A percentile compares a stretch with the other conserved stretches of the same genome.
Evolutionary conservation across 2,888 invertebrate genomes (phyloP).

Genomic region (Thecocarcelia acutangulata): DNA sequence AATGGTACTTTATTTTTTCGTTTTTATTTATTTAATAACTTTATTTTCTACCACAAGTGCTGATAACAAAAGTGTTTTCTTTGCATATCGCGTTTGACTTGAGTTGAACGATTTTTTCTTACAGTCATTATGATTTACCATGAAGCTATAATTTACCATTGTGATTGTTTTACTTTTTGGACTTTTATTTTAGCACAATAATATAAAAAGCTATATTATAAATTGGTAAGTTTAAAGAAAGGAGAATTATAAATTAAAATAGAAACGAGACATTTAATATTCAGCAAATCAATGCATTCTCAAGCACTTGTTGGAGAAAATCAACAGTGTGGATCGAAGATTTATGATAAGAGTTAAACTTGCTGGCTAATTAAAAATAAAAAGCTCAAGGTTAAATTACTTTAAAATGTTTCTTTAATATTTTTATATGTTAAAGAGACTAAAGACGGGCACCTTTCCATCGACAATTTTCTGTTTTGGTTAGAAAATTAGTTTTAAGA

Average conservation of each 20-base stretch:
- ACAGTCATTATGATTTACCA: slow-evolving; percentile 26
- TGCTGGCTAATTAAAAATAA: too few species aligned
- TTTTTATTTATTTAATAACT: slow-evolving; percentile 21
- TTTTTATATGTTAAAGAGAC: too few species aligned
- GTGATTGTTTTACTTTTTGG: slow-evolving; percentile 19
- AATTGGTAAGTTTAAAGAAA: slow-evolving; percentile 15
- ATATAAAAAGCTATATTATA: slow-evolving; percentile 38
- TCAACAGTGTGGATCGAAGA: slow-evolving; percentile 37
- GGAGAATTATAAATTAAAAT: slow-evolving; percentile 8
- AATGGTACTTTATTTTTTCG: not conserved
- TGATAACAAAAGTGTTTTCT: slow-evolving; percentile 44
- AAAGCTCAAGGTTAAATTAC: too few species aligned
- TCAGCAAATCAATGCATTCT: slow-evolving; percentile 29
- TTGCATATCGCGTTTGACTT: slow-evolving; percentile 23
- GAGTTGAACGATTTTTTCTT: not conserved
- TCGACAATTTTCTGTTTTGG: too few species aligned
- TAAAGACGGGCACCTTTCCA: too few species aligned
- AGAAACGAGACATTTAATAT: not conserved
- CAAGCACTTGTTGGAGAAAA: slow-evolving; percentile 51
- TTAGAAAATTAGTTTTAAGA: too few species aligned
- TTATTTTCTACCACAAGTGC: slow-evolving; percentile 50
- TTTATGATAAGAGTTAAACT: not conserved
- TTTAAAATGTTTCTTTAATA: too few species aligned
- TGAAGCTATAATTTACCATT: slow-evolving; percentile 50
- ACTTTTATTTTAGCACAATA: not conserved